A percentile compares a stretch with the other conserved stretches of the same genome.
Evolutionary conservation across 2,888 invertebrate genomes (phyloP).

Genomic region (Escarpia spicata): DNA sequence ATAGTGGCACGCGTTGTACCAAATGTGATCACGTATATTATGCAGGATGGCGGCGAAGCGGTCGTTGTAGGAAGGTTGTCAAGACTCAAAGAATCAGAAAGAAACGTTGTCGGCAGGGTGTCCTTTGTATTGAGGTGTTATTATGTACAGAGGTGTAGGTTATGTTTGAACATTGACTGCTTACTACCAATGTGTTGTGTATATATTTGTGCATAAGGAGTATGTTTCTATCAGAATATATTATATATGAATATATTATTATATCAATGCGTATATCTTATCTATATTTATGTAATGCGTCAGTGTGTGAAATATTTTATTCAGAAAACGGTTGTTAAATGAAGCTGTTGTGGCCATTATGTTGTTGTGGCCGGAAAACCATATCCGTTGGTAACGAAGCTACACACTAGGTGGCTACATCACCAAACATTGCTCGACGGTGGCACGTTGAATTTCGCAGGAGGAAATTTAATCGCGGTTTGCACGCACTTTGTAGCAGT

Average conservation of each 20-base stretch:
- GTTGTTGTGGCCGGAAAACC: background rate
- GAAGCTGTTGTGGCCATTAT: background rate
- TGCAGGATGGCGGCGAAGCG: background rate
- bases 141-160: conserved; percentile 7
- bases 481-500: background rate
- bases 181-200: background rate
- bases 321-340: conserved; percentile 12
- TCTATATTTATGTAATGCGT: conserved; percentile 10
- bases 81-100: background rate
- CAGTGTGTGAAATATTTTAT: background rate
- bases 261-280: background rate
- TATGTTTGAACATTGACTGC: background rate
- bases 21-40: background rate
- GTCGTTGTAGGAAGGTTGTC: background rate
- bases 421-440: background rate
- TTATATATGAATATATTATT: background rate
- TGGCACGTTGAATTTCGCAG: background rate
- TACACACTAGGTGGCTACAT: background rate
- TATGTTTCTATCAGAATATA: conserved; percentile 14
- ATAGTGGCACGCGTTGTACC: background rate
- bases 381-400: background rate
- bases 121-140: background rate
- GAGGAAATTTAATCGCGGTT: background rate
- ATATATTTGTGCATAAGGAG: conserved; percentile 2
- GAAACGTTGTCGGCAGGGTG: background rate